A percentile compares a stretch with the other conserved stretches of the same genome.
Evolutionary conservation across 2,113 vertebrate genomes (phyloP).

Genomic region (Neogobius melanostomus): DNA sequence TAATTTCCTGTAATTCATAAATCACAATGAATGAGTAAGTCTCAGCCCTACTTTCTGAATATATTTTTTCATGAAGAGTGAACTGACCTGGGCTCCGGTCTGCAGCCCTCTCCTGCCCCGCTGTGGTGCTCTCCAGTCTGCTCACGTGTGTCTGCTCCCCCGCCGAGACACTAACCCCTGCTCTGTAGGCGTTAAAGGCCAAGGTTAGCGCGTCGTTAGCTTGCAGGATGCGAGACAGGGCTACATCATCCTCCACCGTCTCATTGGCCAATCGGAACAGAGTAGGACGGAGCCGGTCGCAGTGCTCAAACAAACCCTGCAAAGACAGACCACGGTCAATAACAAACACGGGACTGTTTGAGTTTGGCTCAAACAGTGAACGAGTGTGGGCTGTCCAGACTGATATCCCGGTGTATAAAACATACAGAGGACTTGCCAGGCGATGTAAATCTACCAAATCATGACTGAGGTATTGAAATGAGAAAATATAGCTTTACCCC

Average conservation of each 20-base stretch:
- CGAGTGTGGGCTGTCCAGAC: too few species aligned
- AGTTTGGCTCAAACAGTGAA: too few species aligned
- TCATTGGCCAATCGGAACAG: slow-evolving; percentile 88
- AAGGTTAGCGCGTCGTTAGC: slow-evolving; percentile 81
- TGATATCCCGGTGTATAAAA: too few species aligned
- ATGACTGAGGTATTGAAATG: too few species aligned
- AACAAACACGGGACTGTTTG: too few species aligned
- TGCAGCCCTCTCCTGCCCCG: slow-evolving; percentile 9
- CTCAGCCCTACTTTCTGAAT: too few species aligned
- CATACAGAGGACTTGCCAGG: too few species aligned
- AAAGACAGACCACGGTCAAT: not conserved
- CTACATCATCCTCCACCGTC: slow-evolving; percentile 77
- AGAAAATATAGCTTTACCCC: too few species aligned
- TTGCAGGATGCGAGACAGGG: slow-evolving; percentile 82
- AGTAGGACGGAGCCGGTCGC: slow-evolving; percentile 83
- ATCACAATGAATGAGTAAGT: too few species aligned
- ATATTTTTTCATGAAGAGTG: too few species aligned
- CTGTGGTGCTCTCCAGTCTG: slow-evolving; percentile 31
- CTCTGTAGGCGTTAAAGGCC: slow-evolving; percentile 75
- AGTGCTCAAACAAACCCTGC: slow-evolving; percentile 78
- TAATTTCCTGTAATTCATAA: too few species aligned
- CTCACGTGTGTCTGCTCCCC: slow-evolving; percentile 19
- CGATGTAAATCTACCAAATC: too few species aligned
- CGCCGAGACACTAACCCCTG: slow-evolving; percentile 9
- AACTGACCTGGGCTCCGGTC: not conserved